Conservation (phyloP, 2,797 vertebrate species). For the Oophaga sylvatica region DNA sequence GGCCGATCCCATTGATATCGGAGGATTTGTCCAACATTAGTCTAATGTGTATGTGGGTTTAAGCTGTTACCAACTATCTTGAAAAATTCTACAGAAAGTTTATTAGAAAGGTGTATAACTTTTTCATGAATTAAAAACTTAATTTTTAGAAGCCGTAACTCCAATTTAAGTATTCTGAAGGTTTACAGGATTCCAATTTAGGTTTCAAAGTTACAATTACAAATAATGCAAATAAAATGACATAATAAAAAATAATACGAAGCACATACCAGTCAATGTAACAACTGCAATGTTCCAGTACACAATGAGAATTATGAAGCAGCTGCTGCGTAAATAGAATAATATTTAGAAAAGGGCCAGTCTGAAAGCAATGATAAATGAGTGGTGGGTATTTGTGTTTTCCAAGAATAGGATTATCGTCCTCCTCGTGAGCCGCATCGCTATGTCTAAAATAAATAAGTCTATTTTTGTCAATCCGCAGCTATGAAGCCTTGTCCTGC, state of each 20-base stretch:
- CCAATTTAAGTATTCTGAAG: no score
- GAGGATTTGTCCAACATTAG: no score
- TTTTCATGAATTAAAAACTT: no score
- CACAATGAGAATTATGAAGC: neutral
- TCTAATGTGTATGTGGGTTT: no score
- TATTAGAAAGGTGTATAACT: no score
- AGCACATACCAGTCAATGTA: neutral
- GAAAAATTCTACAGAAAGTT: no score
- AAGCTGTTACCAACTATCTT: no score
- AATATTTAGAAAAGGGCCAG: conserved; percentile 16
- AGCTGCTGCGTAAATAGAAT: neutral
- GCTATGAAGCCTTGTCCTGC: neutral
- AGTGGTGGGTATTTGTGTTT: neutral
- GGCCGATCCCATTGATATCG: no score
- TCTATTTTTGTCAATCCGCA: conserved; percentile 3
- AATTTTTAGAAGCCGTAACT: no score
- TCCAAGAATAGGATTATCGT: conserved; percentile 8
- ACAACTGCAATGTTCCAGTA: neutral
- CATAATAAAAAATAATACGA: neutral
- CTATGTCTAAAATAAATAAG: conserved; percentile 28
- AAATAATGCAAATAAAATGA: neutral
- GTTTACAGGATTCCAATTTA: neutral
- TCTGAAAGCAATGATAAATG: conserved; percentile 17
- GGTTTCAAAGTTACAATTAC: neutral
- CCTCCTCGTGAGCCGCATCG: neutral